Base-by-base conservation (phyloP, 2,888 invertebrate genomes). In the Xanthia togata region DNA sequence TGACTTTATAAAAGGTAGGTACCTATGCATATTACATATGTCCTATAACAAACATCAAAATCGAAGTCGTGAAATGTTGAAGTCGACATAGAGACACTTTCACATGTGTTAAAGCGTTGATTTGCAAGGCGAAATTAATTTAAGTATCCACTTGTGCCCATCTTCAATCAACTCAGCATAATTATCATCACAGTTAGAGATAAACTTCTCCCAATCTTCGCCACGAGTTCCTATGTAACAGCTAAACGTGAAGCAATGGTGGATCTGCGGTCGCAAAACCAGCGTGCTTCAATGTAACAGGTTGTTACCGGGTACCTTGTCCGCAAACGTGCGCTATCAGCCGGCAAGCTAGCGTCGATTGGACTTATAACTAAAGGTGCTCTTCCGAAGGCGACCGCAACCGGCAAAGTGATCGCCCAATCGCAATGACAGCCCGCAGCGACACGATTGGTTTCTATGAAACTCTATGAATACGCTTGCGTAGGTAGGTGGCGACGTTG, bases 261-360 rank as follows among this genome's bases (percentile, higher is more conserved):
- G 1, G 9, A 63, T 31, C 14, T 23, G 26, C 26, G 38, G 38
- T 59, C 47, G 60, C 26, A 73, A 53, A 41, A 31, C 47, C 23
- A 38, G 31, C 41, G 20, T 14, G 31, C 44, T 55, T 12, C 31
- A 57, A 38, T 57, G 64, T 47, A 76, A 76, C 75, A 57, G 53
- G 38, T 76, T 64, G 63, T 57, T 17, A 38, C 38, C 26, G 1
- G 12, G 41, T 35, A 53, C 35, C 23, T 57, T 35, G 17, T 31
- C 41, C 76, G 31, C 65, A 77, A 47, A 59, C 65, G 50, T 77
- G 50, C 47, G 65, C 57, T 59, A 76, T 65, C 76, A 31, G 20
- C 31, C 38, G 47, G 47, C 57, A 38, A 57, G 65, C 67, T 41
- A 53, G 50, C 23, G 31, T 47, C 17, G 31, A 64, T 64, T 47